Evolutionary conservation across 53 echinoderm and acorn worm species (phyloP).

Genomic region (Luidia sarsii): DNA sequence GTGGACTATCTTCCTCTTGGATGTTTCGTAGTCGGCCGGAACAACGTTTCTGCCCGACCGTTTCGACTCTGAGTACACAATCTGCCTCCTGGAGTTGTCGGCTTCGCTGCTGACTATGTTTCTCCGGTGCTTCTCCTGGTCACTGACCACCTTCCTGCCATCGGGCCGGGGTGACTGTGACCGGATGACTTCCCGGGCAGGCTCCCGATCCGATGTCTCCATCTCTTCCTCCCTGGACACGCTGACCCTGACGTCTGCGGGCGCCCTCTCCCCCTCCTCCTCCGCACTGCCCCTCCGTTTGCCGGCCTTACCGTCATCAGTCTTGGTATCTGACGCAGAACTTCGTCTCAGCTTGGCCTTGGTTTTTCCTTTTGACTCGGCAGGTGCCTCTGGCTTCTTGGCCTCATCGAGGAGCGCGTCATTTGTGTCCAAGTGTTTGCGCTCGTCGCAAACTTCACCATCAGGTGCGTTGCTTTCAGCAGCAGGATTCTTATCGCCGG

Average conservation of each 20-base stretch:
- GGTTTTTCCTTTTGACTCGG: neutral
- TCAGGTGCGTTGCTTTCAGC: too few relatives aligned
- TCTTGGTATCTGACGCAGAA: slow-evolving; percentile 6
- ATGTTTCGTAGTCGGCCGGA: slow-evolving; percentile 16
- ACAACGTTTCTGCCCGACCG: slow-evolving; percentile 7
- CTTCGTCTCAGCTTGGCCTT: slow-evolving; percentile 24
- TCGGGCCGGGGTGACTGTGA: slow-evolving; percentile 3
- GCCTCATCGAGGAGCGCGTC: neutral
- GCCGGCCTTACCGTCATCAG: neutral
- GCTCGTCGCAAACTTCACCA: too few relatives aligned
- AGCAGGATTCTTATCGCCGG: neutral
- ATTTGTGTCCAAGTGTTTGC: too few relatives aligned
- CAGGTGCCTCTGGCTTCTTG: neutral
- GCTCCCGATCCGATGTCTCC: slow-evolving; percentile 9
- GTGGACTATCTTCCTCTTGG: slow-evolving; percentile 36
- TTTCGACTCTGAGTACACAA: slow-evolving; percentile 11
- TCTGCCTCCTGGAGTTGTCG: neutral
- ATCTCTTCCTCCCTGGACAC: neutral
- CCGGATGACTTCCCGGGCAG: slow-evolving; percentile 9
- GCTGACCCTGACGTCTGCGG: neutral
- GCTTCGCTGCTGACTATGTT: neutral
- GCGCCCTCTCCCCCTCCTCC: neutral
- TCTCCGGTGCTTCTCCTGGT: neutral
- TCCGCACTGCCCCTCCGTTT: neutral
- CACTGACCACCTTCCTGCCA: slow-evolving; percentile 29